phyloP scores from a whole-genome alignment of 2,888 invertebrate species.

The Drosophila acutilabella region DNA sequence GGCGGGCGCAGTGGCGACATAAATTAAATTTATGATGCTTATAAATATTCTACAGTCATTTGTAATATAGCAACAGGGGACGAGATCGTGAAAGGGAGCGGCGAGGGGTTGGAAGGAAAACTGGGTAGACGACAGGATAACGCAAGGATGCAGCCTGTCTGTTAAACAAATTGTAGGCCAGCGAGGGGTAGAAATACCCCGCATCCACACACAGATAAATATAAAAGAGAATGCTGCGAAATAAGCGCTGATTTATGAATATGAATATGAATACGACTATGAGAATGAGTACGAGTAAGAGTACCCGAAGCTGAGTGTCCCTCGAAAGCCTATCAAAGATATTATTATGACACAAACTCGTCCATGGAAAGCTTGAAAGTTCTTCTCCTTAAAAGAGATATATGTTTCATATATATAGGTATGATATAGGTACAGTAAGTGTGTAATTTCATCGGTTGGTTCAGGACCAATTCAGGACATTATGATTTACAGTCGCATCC shows the following conservation, averaged over 20 bases:
- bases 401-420: conserved; percentile 6
- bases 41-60: conserved; percentile 83
- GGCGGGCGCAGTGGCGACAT: conserved; percentile 77
- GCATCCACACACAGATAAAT: conserved; percentile 28
- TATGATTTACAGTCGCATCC: conserved; percentile 45
- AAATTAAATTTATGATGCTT: conserved; percentile 82
- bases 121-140: conserved; percentile 62
- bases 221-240: conserved; percentile 46
- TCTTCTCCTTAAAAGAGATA: conserved; percentile 7
- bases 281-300: conserved; percentile 43
- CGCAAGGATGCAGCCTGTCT: conserved; percentile 77
- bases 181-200: conserved; percentile 44
- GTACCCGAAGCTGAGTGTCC: conserved; percentile 32
- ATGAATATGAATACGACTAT: conserved; percentile 20
- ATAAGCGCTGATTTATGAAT: conserved; percentile 70
- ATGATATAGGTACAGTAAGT: conserved; percentile 7
- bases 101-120: conserved; percentile 4
- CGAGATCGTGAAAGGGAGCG: conserved; percentile 5
- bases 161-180: conserved; percentile 70
- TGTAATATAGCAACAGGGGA: conserved; percentile 72
- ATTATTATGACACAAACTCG: conserved; percentile 44
- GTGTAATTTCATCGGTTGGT: conserved; percentile 12
- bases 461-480: conserved; percentile 5
- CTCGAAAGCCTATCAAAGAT: conserved; percentile 26
- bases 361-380: conserved; percentile 23